Percentiles rank a stretch among this genome's conserved stretches.
These are phyloP conservation scores for Callospermophilus lateralis DNA, from an alignment of 2,113 vertebrate species.

Conservation along the genomic window DNA sequence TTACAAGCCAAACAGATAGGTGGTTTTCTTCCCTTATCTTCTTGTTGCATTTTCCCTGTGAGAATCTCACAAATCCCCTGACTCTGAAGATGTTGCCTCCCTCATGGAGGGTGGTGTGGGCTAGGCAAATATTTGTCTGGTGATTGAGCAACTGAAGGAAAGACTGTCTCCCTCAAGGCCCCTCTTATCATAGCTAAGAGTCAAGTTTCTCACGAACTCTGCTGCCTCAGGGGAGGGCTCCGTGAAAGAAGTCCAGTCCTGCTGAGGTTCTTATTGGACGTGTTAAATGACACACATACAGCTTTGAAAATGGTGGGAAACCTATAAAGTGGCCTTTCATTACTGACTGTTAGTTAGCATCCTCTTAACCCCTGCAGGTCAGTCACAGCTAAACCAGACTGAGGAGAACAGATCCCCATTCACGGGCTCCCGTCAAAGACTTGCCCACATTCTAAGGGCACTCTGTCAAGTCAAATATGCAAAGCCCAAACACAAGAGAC, in stretches of 20 bases:
- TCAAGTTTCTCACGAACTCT: slow-evolving; percentile 35
- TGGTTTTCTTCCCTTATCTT: neutral
- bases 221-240: neutral
- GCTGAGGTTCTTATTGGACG: neutral
- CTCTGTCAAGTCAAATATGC: slow-evolving; percentile 32
- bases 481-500: slow-evolving; percentile 23
- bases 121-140: neutral
- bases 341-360: slow-evolving; percentile 17
- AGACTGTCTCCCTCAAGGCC: slow-evolving; percentile 5
- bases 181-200: neutral
- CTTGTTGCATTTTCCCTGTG: neutral
- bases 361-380: neutral
- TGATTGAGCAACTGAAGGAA: slow-evolving; percentile 16
- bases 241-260: neutral
- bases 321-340: slow-evolving; percentile 50
- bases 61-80: neutral
- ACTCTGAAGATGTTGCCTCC: neutral
- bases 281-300: neutral
- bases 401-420: slow-evolving; percentile 58
- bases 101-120: neutral
- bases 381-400: neutral
- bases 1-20: neutral
- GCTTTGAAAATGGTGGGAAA: slow-evolving; percentile 30
- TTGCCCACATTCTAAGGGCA: slow-evolving; percentile 1
- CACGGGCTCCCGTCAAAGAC: neutral